Evolutionary conservation across 2,888 invertebrate genomes (phyloP), one percentile per base, ranked within the genome.

Genomic region (Apamea anceps): DNA sequence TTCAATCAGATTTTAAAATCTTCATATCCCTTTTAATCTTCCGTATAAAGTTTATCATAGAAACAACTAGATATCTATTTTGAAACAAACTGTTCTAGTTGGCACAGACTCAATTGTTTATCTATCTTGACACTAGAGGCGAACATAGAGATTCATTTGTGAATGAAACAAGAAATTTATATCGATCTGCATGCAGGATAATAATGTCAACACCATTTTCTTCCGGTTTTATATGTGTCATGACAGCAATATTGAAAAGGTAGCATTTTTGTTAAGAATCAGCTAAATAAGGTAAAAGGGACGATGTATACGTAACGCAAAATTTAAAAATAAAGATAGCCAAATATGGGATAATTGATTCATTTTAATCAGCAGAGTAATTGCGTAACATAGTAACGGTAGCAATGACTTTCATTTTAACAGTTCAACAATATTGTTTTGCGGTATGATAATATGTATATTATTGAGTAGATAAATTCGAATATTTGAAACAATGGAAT

Each of bases 101-200:
- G 88, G 88, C 88, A 85, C 73, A 25, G n/a, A 37, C 48, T 82
- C 88, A 87, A 85, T 89, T 85, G 86, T 86, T 88, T 89, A 87
- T 89, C 84, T 83, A 80, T 82, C 71, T 75, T 76, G 88, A 85
- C 87, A 81, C 87, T 80, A 80, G 68, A 82, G 32, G 70, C 80
- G 81, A 77, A 45, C 71, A 80, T 51, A 75, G 48, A 72, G 68
- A 85, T 87, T 88, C 80, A 84, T 86, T 78, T 68, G 32, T 60
- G 60, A 78, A 77, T 66, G 21, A 75, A 75, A 71, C 57, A 66
- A 63, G 37, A 51, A 78, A 82, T 85, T 70, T 73, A 81, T 84
- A 72, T 60, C 18, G 67, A 62, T 75, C 62, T 81, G 1, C 12
- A 68, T 0, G 32, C 75, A 78, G 62, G 65, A 76, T 74, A 84